Evolutionary conservation across 2,113 vertebrate genomes (phyloP), one percentile per base, ranked within the genome.

Genomic region (Hippoglossus stenolepis): DNA sequence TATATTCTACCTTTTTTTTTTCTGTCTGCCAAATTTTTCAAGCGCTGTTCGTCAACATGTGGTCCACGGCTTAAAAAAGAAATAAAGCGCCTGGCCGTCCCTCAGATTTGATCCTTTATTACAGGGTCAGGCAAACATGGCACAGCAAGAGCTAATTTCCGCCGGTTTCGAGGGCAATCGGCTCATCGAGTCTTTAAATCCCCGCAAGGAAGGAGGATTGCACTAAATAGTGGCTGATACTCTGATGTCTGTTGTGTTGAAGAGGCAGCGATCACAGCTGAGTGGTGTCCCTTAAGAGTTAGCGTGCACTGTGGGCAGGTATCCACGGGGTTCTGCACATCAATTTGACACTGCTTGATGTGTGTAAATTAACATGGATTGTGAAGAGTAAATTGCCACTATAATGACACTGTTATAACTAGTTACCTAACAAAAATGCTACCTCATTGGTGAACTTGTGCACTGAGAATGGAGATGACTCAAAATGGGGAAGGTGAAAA

Each of bases 91-190:
- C 45, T 15, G n/a, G 70, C 49, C 64, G 66, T 59, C 75, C 35
- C 66, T 56, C 17, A 21, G 73, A 70, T 87, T 87, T 82, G 60
- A 90, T 85, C 70, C 75, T 79, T 70, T 77, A 66, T 82, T 71
- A 83, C 57, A 56, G 63, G 79, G 74, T 81, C 76, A 65, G 61
- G 51, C 68, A 77, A 89, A 89, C 60, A 82, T 21, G 65, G 69
- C 79, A 47, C 54, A 74, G 82, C 51, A 28, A 86, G 68, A 72
- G 79, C 80, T 89, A 85, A 90, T 92, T 92, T 90, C 70, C 28
- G 10, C 66, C 59, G 35, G 62, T 85, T 88, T 74, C 21, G 58
- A 76, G 75, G 76, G 73, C 77, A 82, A 61, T 77, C 65, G 14
- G 73, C 81, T 90, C 85, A 85, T 68, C 1, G 31, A 7, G 15